phyloP scores from a whole-genome alignment of 2,888 invertebrate genomes.

The Drosophila peninsularis region DNA sequence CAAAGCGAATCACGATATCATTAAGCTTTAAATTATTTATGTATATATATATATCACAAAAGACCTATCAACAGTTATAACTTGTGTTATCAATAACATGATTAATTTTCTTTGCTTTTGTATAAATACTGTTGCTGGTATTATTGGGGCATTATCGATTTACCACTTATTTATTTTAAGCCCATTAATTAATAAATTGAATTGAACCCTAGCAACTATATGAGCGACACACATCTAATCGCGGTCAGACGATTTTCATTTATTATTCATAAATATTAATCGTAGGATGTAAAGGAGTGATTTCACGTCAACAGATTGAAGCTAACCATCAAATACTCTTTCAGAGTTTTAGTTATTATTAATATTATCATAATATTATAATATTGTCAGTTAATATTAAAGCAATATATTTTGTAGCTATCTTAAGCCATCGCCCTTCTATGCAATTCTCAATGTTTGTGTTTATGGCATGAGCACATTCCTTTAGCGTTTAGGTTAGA shows the following conservation, averaged over 20 bases:
- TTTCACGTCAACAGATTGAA: neutral
- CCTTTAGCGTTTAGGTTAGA: neutral
- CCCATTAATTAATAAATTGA: conserved; percentile 11
- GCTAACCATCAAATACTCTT: neutral
- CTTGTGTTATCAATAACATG: conserved; percentile 34
- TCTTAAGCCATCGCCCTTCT: neutral
- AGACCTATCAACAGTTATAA: conserved; percentile 11
- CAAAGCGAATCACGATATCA: neutral
- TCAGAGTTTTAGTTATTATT: too few species aligned
- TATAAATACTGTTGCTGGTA: conserved; percentile 7
- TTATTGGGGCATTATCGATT: conserved; percentile 22
- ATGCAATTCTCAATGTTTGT: conserved; percentile 1
- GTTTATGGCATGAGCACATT: neutral
- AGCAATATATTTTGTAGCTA: neutral
- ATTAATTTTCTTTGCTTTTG: conserved; percentile 12
- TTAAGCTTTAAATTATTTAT: neutral
- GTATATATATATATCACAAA: neutral
- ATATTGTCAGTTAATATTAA: too few species aligned
- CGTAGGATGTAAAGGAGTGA: neutral
- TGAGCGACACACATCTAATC: conserved; percentile 2
- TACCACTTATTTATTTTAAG: conserved; percentile 21
- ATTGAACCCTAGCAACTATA: conserved; percentile 10
- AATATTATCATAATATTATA: too few species aligned
- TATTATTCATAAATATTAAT: neutral
- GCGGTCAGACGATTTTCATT: neutral